Evolutionary conservation across 2,888 invertebrate genomes (phyloP).

Genomic region (Xanthia togata): DNA sequence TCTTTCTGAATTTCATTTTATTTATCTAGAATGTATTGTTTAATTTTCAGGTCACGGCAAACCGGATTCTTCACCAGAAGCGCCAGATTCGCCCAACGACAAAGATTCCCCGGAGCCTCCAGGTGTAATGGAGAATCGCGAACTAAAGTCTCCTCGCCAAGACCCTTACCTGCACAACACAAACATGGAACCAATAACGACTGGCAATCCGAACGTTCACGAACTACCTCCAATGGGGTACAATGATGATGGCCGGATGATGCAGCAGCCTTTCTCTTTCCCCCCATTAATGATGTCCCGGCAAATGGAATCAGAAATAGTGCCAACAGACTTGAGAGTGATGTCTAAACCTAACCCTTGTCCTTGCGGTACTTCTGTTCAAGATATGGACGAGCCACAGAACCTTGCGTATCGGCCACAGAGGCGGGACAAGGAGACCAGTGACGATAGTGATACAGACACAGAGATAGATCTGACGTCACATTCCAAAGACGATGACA

Average conservation of each 20-base stretch:
- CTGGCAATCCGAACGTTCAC: conserved; percentile 72
- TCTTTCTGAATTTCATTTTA: background rate
- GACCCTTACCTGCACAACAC: conserved; percentile 82
- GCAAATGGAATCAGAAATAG: conserved; percentile 80
- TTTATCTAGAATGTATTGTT: background rate
- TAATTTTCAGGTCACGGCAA: conserved; percentile 82
- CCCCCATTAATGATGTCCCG: conserved; percentile 82
- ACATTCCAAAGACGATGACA: conserved; percentile 87
- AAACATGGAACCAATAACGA: conserved; percentile 75
- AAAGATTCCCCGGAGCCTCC: conserved; percentile 85
- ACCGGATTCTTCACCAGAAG: conserved; percentile 87
- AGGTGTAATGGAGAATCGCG: conserved; percentile 77
- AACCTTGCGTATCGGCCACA: conserved; percentile 83
- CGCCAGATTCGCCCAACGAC: conserved; percentile 83
- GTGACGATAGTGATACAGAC: conserved; percentile 87
- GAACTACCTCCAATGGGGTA: conserved; percentile 81
- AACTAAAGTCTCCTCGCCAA: conserved; percentile 81
- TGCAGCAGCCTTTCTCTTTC: conserved; percentile 82
- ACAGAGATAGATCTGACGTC: conserved; percentile 89
- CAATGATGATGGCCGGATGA: conserved; percentile 81
- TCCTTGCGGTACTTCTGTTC: conserved; percentile 75
- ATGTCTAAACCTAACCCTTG: conserved; percentile 81
- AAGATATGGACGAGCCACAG: conserved; percentile 81
- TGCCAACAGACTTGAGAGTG: conserved; percentile 86
- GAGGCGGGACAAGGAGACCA: conserved; percentile 75